Percentiles rank a stretch among this genome's conserved stretches.
phyloP scores from a whole-genome alignment of 1,140 invertebrate species.

The Gryon sp. region DNA sequence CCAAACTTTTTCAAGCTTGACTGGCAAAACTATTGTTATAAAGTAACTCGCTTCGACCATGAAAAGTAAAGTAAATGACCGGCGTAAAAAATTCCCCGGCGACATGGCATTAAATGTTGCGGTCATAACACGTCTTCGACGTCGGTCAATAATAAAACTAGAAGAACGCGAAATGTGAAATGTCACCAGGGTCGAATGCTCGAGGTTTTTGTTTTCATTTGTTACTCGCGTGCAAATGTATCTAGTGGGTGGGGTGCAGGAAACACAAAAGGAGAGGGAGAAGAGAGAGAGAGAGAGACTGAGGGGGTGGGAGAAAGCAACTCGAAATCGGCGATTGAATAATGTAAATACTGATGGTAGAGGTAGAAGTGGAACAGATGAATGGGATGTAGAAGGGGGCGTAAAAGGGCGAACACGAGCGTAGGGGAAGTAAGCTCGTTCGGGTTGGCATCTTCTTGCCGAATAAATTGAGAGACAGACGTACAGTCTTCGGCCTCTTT shows the following conservation, averaged over 20 bases:
- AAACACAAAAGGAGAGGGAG: no score
- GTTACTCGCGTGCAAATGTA: background rate
- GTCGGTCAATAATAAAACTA: background rate
- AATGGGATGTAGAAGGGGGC: slow-evolving; percentile 6
- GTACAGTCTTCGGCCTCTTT: slow-evolving; percentile 49
- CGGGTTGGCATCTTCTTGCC: slow-evolving; percentile 39
- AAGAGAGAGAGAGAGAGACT: no score
- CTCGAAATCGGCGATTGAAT: slow-evolving; percentile 32
- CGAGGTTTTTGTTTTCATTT: background rate
- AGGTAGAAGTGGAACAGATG: slow-evolving; percentile 31
- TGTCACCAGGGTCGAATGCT: slow-evolving; percentile 1
- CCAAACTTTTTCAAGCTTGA: background rate
- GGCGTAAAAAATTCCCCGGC: slow-evolving; percentile 12
- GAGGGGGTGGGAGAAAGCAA: background rate
- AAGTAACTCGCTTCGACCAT: slow-evolving; percentile 1
- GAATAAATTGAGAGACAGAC: slow-evolving; percentile 53
- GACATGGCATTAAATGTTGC: slow-evolving; percentile 19
- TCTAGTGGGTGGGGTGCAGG: no score
- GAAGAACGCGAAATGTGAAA: background rate
- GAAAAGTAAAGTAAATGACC: slow-evolving; percentile 12
- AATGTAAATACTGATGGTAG: slow-evolving; percentile 37
- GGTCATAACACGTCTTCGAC: slow-evolving; percentile 17
- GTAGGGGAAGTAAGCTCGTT: slow-evolving; percentile 6
- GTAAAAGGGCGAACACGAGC: background rate
- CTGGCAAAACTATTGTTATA: background rate